Percentiles rank a stretch among this genome's conserved stretches.
These are phyloP conservation scores for Andricus curvator DNA, from an alignment of 2,888 invertebrate genomes.

Conservation along the genomic window DNA sequence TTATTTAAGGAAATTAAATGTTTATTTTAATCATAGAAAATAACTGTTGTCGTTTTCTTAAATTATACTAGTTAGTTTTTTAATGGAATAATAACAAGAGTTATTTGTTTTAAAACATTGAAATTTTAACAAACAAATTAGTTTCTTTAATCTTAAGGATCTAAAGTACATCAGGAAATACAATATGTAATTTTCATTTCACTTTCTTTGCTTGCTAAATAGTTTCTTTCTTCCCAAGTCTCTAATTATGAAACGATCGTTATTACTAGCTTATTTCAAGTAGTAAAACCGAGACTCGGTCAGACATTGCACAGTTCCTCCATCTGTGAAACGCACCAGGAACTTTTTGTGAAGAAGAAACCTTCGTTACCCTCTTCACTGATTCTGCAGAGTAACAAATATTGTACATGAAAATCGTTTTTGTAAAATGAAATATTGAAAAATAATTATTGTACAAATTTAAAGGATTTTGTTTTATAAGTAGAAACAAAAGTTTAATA, in stretches of 20 bases:
- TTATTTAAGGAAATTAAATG: neutral
- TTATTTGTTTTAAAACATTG: neutral
- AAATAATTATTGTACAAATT: neutral
- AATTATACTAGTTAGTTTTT: neutral
- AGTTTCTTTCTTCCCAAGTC: neutral
- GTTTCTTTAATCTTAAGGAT: neutral
- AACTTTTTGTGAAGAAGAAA: neutral
- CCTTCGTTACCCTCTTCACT: neutral
- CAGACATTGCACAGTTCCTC: slow-evolving; percentile 11
- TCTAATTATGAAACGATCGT: neutral
- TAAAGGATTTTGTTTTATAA: neutral
- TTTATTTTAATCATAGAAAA: neutral
- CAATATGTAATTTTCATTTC: neutral
- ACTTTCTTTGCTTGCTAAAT: neutral
- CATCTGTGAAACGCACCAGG: neutral
- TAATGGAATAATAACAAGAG: neutral
- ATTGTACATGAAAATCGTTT: too few relatives aligned
- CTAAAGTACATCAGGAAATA: neutral
- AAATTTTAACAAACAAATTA: neutral
- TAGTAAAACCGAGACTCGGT: neutral
- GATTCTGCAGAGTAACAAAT: neutral
- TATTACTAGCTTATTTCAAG: neutral
- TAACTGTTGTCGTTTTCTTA: neutral
- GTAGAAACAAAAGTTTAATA: neutral
- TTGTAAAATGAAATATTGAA: neutral